Evolutionary conservation across 2,797 vertebrate genomes (phyloP), one percentile per base, ranked within the genome.

Genomic region (Psittacula derbiana): DNA sequence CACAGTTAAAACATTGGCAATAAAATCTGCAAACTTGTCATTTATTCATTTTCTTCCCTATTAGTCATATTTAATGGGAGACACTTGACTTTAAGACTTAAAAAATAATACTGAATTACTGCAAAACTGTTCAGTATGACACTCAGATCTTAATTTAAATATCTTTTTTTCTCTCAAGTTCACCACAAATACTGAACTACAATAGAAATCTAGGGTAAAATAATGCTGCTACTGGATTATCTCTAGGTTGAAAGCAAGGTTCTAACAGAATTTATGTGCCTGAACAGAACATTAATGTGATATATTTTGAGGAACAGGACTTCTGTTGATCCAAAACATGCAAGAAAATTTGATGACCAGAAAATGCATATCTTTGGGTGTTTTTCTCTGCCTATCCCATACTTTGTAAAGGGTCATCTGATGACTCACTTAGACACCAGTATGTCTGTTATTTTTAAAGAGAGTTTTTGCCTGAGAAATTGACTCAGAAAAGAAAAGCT

Each of bases 41-140:
- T 88, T 95, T 91, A 78, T 86, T 88, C 0, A 53, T 76, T 74
- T 76, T 69, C 33, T 94, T 16, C 62, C 21, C 30, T 92, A 44
- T 89, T 80, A 90, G 69, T 97, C 65, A 76, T 92, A 80, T 90
- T 96, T 95, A 94, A 88, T 97, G 10, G 9, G 30, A 80, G 28
- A 58, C 18, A 66, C 4, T 80, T 93, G 80, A 95, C 43, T 95
- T 90, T 62, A 93, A 81, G 50, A 31, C 12, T 50, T 38, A 1
- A 13, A 52, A 76, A 53, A 65, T 44, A 27, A 23, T 16, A 33
- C 55, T 57, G n/a, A 33, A 57, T 33, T 33, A 57, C 53, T 57
- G 53, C 15, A 57, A 28, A 58, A 6, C 36, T 44, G 4, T 73
- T 88, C 72, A 71, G 19, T 84, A 24, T 92, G 15, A 60, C 31